Evolutionary conservation across 2,797 vertebrate species (phyloP), one percentile per base, ranked within the genome.

Genomic region (Apodemus agrarius): DNA sequence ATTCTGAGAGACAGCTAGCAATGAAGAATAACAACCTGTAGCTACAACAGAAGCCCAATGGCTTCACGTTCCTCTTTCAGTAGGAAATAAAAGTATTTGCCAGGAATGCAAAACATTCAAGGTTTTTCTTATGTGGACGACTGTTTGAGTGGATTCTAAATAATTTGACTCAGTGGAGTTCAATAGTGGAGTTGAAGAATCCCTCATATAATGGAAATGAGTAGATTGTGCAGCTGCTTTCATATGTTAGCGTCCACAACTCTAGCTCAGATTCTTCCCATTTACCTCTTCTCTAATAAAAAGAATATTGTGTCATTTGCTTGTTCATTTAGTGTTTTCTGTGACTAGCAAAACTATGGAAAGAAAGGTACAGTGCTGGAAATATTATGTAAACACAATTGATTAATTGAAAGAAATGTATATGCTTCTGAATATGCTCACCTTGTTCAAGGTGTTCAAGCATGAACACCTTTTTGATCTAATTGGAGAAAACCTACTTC

Each of bases 401-500:
- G 6, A 11, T 46, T 80, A 29, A 9, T 65, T 74, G 49, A 72
- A 9, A 78, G 5, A 72, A 16, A 12, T 85, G 19, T 22, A 61
- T 88, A 59, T 89, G 21, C 43, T 91, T 97, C 79, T 87, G 52
- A 97, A 96, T 95, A 95, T 95, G 13, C 4, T 92, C 92, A 87
- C n/a, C 40, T 72, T 97, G n/a, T 96, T 97, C 87, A 95, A 83
- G 5, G 1, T 92, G 16, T 94, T 91, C 1, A 90, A 72, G 26
- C 29, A 95, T 72, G 34, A 37, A 17, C 8, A 72, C 17, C 89
- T 59, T 37, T 54, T 31, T 31, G 2, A 21, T 21, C 52, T 97
- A 69, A 88, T 46, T 98, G n/a, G 95, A 57, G 57, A 17, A 26
- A 92, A 72, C 75, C 97, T 94, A 90, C 61, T 89, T 95, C 96